These are phyloP conservation scores for Hirudo medicinalis DNA, from an alignment of 1,140 invertebrate genomes.

Conservation along the genomic window DNA sequence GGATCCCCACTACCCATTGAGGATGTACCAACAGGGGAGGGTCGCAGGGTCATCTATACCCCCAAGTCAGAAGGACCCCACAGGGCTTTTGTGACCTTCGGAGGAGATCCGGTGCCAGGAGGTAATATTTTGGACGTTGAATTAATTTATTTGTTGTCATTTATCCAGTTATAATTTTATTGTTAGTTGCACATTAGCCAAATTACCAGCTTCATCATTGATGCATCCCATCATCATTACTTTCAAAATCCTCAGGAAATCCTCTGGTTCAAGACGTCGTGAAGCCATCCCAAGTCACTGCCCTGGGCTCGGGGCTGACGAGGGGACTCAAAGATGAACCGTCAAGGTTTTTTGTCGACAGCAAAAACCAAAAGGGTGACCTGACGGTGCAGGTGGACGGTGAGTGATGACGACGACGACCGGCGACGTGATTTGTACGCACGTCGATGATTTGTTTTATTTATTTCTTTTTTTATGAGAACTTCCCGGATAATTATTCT, in stretches of 20 bases:
- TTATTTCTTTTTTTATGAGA: neutral
- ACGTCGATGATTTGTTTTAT: too few species aligned
- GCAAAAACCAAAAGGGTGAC: constrained; percentile 39
- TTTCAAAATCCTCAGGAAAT: constrained; percentile 24
- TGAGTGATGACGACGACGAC: constrained; percentile 20
- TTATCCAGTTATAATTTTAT: too few species aligned
- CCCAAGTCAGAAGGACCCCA: constrained; percentile 77
- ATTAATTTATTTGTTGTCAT: too few species aligned
- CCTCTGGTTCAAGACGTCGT: constrained; percentile 26
- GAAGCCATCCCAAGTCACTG: constrained; percentile 33
- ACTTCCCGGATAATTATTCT: neutral
- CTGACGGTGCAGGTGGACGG: constrained; percentile 36
- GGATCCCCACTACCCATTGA: constrained; percentile 68
- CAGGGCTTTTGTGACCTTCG: constrained; percentile 72
- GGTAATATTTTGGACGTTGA: neutral
- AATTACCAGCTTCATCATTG: too few species aligned
- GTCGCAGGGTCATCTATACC: constrained; percentile 62
- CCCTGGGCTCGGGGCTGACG: constrained; percentile 36
- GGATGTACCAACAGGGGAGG: constrained; percentile 51
- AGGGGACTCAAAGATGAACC: constrained; percentile 35
- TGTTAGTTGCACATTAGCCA: too few species aligned
- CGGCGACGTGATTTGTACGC: neutral
- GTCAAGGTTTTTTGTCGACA: constrained; percentile 41
- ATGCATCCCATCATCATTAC: too few species aligned
- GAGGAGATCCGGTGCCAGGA: constrained; percentile 54